Evolutionary conservation across 2,113 vertebrate species (phyloP), one percentile per base, ranked within the genome.

Genomic region (Fregetta grallaria): DNA sequence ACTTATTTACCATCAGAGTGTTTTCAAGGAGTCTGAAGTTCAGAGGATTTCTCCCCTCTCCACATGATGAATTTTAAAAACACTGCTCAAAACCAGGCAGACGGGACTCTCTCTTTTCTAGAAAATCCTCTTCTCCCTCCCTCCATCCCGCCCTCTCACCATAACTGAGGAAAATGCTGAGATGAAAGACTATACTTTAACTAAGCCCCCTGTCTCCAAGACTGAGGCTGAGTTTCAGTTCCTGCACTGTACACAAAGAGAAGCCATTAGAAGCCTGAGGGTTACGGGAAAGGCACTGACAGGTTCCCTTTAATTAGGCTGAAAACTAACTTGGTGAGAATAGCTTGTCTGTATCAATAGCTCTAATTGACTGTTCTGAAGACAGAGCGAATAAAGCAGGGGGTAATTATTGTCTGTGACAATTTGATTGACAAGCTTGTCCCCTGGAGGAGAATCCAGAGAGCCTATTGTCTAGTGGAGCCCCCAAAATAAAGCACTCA

Each of bases 221-320:
- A 65, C 75, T 40, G 75, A 53, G 84, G 56, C 86, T 17, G 84
- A 73, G 78, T 44, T 66, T 78, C 94, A 96, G 94, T 22, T 80
- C 92, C 84, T 90, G 82, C 86, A 36, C 95, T 63, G 15, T 26
- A 59, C 90, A 96, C 94, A 96, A 96, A 96, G 92, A 92, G 74
- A 80, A 96, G 65, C 86, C 93, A 92, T 91, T 71, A 96, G 94
- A 30, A 88, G 97, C 94, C 95, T 4, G 22, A 93, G 92, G 96
- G 90, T 82, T 91, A 94, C 20, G 59, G 89, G 85, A 92, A 96
- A 95, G 92, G 83, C 93, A 90, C 93, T 97, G 96, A 96, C 96
- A 96, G 94, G 91, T 95, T 97, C 91, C 92, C 96, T 98, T 98
- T 98, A 98, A 98, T 98, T 97, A 97, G 95, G 32, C 88, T 94